Evolutionary conservation across 2,888 invertebrate genomes (phyloP).

Genomic region (Ochropleura leucogaster): DNA sequence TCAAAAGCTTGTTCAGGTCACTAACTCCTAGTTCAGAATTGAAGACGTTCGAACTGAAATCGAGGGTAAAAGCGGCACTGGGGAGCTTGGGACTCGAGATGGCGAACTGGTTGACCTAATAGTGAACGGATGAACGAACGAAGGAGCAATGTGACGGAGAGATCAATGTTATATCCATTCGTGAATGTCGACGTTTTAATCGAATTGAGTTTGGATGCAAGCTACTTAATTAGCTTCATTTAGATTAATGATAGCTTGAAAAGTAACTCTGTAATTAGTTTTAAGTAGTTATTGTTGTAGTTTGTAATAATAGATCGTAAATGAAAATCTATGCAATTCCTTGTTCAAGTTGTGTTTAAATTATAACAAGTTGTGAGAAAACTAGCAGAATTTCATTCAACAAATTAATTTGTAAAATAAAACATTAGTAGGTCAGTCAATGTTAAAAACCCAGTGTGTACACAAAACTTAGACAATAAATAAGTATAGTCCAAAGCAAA

Average conservation of each 20-base stretch:
- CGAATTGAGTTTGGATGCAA: constrained; percentile 26
- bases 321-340: too few species aligned
- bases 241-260: constrained; percentile 2
- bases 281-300: not conserved
- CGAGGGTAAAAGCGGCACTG: constrained; percentile 74
- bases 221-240: constrained; percentile 23
- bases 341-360: too few species aligned
- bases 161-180: constrained; percentile 23
- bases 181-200: constrained; percentile 38
- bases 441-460: not conserved
- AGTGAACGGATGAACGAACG: constrained; percentile 61
- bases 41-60: constrained; percentile 77
- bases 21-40: constrained; percentile 76
- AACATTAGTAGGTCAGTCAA: constrained; percentile 5
- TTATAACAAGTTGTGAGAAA: too few species aligned
- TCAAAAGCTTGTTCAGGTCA: constrained; percentile 83
- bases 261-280: not conserved
- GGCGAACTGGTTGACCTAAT: constrained; percentile 66
- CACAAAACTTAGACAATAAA: constrained; percentile 41
- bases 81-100: constrained; percentile 68
- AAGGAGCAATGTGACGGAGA: constrained; percentile 34
- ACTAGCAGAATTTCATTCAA: not conserved
- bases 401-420: not conserved
- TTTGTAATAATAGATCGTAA: too few species aligned
- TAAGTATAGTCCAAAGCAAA: constrained; percentile 25